These are phyloP conservation scores for Jaculus jaculus DNA, from an alignment of 2,113 vertebrate species.

Conservation along the genomic window DNA sequence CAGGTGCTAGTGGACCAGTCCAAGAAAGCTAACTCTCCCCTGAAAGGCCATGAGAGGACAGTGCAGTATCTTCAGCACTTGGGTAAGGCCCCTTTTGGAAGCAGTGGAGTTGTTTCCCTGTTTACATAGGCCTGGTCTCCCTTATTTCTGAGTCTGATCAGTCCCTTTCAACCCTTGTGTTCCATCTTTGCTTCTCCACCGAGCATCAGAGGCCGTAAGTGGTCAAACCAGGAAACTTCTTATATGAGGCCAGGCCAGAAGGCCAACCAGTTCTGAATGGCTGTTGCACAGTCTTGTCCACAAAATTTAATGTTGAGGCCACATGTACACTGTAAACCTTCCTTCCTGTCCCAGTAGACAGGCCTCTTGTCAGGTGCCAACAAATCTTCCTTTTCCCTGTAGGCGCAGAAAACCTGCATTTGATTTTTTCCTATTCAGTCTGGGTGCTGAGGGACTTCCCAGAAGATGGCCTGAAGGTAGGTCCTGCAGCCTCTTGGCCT, in stretches of 20 bases:
- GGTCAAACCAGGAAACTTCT: not conserved
- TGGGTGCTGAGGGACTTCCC: conserved; percentile 97
- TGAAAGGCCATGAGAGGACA: conserved; percentile 98
- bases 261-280: not conserved
- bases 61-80: conserved; percentile 98
- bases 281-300: not conserved
- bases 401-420: conserved; percentile 95
- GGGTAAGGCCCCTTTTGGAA: conserved; percentile 84
- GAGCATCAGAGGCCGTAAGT: not conserved
- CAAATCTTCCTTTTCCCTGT: conserved; percentile 44
- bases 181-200: not conserved
- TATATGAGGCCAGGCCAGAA: not conserved
- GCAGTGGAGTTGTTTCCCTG: too few relatives aligned
- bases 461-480: conserved; percentile 96
- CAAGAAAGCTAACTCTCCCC: conserved; percentile 97
- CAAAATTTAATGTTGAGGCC: not conserved
- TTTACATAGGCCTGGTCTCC: not conserved
- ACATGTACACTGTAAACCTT: not conserved
- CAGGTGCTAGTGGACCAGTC: conserved; percentile 98
- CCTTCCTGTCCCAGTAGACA: not conserved
- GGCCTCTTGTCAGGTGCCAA: not conserved
- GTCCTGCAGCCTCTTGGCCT: not conserved
- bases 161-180: not conserved
- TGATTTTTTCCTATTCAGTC: conserved; percentile 96
- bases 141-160: not conserved